Evolutionary conservation across 1,140 invertebrate genomes (phyloP).

Genomic region (Drosophila equinoxialis): DNA sequence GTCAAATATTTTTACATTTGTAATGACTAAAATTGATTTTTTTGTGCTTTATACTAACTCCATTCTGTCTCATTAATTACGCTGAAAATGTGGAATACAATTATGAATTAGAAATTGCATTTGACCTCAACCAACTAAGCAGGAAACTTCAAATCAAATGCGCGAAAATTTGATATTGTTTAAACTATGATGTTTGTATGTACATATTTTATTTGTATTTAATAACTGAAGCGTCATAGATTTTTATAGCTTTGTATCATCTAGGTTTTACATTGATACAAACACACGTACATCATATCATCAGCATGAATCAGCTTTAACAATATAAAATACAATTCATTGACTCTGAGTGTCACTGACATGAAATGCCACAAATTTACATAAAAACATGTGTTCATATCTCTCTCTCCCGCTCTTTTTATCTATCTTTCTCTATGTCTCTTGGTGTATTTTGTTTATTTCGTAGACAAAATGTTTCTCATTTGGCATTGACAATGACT

Average conservation of each 20-base stretch:
- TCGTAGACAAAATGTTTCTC: slow-evolving; percentile 67
- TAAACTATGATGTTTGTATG: background rate
- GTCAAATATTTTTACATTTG: too few relatives aligned
- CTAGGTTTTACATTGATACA: slow-evolving; percentile 1
- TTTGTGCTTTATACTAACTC: too few relatives aligned
- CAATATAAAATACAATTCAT: slow-evolving; percentile 16
- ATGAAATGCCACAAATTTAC: slow-evolving; percentile 52
- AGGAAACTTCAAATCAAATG: background rate
- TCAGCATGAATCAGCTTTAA: slow-evolving; percentile 16
- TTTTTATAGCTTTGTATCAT: background rate
- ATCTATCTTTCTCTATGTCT: slow-evolving; percentile 19
- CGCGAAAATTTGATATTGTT: background rate
- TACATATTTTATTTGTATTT: background rate
- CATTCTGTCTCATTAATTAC: too few relatives aligned
- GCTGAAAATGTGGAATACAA: too few relatives aligned
- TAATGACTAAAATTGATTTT: too few relatives aligned
- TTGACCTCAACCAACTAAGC: background rate
- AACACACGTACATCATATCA: background rate
- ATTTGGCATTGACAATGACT: slow-evolving; percentile 80
- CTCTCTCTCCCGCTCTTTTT: slow-evolving; percentile 14
- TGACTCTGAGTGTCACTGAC: slow-evolving; percentile 69
- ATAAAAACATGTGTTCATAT: slow-evolving; percentile 35
- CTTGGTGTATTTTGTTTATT: slow-evolving; percentile 16
- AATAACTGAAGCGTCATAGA: slow-evolving; percentile 5
- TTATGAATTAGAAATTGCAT: background rate